Conservation (phyloP, 2,113 vertebrate species). For the Tringa solitaria region DNA sequence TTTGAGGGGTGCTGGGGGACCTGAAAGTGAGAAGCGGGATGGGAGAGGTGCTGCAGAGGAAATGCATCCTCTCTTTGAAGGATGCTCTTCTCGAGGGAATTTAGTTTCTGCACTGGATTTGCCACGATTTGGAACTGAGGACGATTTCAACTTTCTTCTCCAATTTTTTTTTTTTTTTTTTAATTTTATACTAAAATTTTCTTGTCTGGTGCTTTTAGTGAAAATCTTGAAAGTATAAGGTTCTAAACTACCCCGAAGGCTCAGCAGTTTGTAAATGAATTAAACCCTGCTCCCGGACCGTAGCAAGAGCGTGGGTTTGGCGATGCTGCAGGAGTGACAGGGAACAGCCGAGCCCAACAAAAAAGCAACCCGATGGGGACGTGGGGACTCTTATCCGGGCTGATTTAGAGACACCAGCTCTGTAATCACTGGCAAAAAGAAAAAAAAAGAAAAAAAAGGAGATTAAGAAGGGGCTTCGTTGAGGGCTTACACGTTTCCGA, state of each 20-base stretch:
- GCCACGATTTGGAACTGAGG: background rate
- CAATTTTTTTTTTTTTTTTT: background rate
- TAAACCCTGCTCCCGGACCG: fast-evolving
- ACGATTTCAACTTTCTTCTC: background rate
- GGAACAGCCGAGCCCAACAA: background rate
- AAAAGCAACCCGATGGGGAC: background rate
- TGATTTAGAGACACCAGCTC: background rate
- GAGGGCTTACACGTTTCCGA: slow-evolving; percentile 39
- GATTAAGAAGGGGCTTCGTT: slow-evolving; percentile 31
- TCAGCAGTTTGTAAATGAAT: too few relatives aligned
- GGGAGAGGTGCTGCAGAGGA: too few relatives aligned
- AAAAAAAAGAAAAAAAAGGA: background rate
- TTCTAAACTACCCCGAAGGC: background rate
- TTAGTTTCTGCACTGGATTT: background rate
- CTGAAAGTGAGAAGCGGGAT: too few relatives aligned
- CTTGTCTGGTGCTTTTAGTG: background rate
- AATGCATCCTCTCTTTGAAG: background rate
- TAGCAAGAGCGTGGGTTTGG: fast-evolving
- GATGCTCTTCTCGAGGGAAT: fast-evolving
- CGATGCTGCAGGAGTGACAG: fast-evolving
- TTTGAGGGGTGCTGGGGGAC: too few relatives aligned
- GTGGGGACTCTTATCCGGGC: background rate
- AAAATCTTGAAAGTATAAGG: background rate
- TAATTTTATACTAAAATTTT: background rate
- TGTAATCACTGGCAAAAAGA: slow-evolving; percentile 9